Conservation (phyloP, 2,888 invertebrate species). For the Drosophila nr. perissopoda region DNA sequence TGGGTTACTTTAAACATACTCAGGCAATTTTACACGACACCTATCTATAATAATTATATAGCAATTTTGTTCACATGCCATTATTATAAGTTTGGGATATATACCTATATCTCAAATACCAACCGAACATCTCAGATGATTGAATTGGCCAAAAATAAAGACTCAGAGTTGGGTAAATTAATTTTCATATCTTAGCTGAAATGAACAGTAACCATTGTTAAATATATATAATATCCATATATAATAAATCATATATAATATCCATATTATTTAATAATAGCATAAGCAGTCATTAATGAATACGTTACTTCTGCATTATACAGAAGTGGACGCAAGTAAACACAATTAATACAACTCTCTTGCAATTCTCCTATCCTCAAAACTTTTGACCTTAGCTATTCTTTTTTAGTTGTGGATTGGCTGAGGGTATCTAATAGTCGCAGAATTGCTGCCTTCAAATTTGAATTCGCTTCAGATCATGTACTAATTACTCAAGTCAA, state of each 20-base stretch:
- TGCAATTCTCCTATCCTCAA: neutral
- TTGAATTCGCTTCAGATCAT: neutral
- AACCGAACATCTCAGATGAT: neutral
- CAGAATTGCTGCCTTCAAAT: neutral
- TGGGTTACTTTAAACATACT: neutral
- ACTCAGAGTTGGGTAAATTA: neutral
- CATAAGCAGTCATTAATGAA: neutral
- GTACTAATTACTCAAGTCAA: constrained; percentile 16
- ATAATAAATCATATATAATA: too few relatives aligned
- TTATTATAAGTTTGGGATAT: neutral
- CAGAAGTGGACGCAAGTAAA: neutral
- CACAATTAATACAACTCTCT: neutral
- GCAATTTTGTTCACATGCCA: neutral
- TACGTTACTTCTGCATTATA: neutral
- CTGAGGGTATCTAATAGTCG: neutral
- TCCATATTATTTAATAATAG: neutral
- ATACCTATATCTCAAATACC: neutral
- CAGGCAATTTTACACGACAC: neutral
- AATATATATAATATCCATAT: neutral
- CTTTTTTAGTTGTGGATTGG: neutral
- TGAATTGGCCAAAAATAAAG: neutral
- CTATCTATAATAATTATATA: neutral
- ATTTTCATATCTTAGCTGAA: neutral
- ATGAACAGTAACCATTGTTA: neutral
- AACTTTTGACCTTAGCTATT: neutral